Evolutionary conservation across 2,113 vertebrate species (phyloP).

Genomic region (Cinclus mexicanus): DNA sequence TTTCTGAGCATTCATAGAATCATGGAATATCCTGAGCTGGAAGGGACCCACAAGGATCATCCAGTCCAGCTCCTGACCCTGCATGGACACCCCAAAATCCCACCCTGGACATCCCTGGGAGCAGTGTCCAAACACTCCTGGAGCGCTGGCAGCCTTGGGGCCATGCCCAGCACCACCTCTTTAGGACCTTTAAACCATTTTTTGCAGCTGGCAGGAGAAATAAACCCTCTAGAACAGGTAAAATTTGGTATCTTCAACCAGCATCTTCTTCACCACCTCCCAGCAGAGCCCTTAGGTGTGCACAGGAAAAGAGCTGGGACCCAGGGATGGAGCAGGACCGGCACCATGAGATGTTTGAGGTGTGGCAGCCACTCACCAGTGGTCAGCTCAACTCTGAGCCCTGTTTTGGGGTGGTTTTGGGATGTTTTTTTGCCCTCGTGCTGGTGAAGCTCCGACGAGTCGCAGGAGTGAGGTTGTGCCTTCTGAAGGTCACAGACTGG

Average conservation of each 20-base stretch:
- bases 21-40: not conserved
- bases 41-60: not conserved
- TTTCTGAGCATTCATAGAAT: not conserved
- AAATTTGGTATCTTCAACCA: not conserved
- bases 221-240: not conserved
- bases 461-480: not conserved
- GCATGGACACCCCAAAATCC: not conserved
- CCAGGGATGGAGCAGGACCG: not conserved
- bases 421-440: rapidly evolving
- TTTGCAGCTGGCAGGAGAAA: not conserved
- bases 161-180: rapidly evolving
- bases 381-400: not conserved
- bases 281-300: not conserved
- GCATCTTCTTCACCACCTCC: not conserved
- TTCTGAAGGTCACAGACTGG: conserved; percentile 15
- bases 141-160: not conserved
- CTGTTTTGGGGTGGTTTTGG: not conserved
- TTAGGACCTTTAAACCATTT: not conserved
- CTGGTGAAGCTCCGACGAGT: not conserved
- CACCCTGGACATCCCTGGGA: not conserved
- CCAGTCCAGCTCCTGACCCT: not conserved
- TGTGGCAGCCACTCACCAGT: not conserved
- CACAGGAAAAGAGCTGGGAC: not conserved
- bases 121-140: rapidly evolving
- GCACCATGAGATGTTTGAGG: not conserved